These are phyloP conservation scores for Parnassius apollo DNA, from an alignment of 2,888 invertebrate species.

Conservation along the genomic window DNA sequence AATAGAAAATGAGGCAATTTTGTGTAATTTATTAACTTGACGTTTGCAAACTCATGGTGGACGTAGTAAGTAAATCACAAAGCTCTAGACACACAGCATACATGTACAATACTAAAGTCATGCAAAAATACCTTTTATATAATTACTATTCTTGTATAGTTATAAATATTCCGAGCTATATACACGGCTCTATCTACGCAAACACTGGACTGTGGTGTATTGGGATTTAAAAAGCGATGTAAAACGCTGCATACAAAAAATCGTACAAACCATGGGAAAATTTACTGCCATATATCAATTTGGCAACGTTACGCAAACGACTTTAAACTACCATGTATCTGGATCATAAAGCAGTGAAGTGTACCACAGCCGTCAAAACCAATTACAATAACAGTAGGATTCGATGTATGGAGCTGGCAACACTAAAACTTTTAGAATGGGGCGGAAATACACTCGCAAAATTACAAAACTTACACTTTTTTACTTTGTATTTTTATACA, in stretches of 20 bases:
- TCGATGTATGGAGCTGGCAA: slow-evolving; percentile 33
- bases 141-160: slow-evolving; percentile 44
- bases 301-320: slow-evolving; percentile 3
- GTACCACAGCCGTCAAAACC: not conserved
- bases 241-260: slow-evolving; percentile 11
- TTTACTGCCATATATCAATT: slow-evolving; percentile 4
- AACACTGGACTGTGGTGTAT: slow-evolving; percentile 18
- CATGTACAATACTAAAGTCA: slow-evolving; percentile 44
- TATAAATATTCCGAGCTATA: slow-evolving; percentile 42
- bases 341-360: not conserved
- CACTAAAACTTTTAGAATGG: slow-evolving; percentile 37
- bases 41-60: slow-evolving; percentile 26
- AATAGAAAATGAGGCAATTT: too few relatives aligned
- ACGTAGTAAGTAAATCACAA: slow-evolving; percentile 39
- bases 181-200: slow-evolving; percentile 47
- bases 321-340: not conserved
- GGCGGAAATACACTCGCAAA: slow-evolving; percentile 9
- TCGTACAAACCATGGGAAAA: not conserved
- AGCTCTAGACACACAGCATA: slow-evolving; percentile 33
- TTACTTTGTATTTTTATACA: slow-evolving; percentile 27
- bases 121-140: slow-evolving; percentile 57
- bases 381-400: slow-evolving; percentile 12
- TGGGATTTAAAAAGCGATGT: slow-evolving; percentile 22
- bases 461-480: slow-evolving; percentile 4
- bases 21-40: not conserved